Evolutionary conservation across 2,113 vertebrate species (phyloP), one percentile per base, ranked within the genome.

Genomic region (Empidonax traillii): DNA sequence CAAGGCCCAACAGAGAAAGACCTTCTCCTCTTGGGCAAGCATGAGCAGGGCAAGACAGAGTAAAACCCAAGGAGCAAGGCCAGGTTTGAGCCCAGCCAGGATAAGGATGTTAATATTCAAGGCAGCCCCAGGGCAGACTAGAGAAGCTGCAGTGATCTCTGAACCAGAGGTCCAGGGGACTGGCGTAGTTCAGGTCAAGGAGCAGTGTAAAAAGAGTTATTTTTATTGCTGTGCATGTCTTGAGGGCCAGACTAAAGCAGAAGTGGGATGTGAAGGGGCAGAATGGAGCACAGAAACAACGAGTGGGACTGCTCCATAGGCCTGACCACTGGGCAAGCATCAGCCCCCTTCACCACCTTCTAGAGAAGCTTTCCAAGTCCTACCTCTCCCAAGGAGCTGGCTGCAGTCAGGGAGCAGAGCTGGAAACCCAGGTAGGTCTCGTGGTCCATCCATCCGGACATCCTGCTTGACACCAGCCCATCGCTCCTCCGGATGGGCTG

Each of bases 401-500:
- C 27, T 84, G 27, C 27, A 71, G 24, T 8, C n/a, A 72, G 27
- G 30, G 58, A 58, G 43, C 43, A 67, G 63, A 47, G 47, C 37
- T 18, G 46, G 31, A 7, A 20, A 53, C 25, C 33, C 63, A 46
- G 30, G 8, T 37, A 52, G 61, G 25, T n/a, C 24, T 55, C 46
- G 8, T 24, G 46, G 35, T 39, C 56, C 43, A 9, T 43, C 37
- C 58, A 21, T n/a, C 22, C n/a, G 4, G 43, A n/a, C 15, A n/a
- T 21, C 59, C 8, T 35, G 63, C 65, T 24, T 28, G 27, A 23
- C 53, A 69, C 17, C 37, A 74, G 68, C 68, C 8, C 46, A 5
- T 12, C 1, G 0, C 21, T 59, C 39, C 72, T 62, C 55, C 0
- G 0, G 1, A 8, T 0, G 5, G 37, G 61, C 35, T 18, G 33